Evolutionary conservation across 2,113 vertebrate genomes (phyloP), one percentile per base, ranked within the genome.

Genomic region (Cryptotis parvus): DNA sequence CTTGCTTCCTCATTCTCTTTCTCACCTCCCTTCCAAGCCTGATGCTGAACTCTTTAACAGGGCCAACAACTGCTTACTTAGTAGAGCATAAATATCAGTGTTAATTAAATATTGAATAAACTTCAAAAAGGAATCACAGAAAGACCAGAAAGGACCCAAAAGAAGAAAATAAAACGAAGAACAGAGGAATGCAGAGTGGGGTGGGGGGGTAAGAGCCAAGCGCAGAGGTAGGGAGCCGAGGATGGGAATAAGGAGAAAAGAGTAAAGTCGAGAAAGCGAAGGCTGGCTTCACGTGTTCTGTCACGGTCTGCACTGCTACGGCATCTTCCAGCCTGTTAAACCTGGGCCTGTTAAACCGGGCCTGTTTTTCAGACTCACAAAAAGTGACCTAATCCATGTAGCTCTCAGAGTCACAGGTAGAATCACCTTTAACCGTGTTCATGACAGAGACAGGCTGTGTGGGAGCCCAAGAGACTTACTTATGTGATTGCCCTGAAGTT

Each of bases 361-460:
- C 41, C 35, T 65, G 2, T 16, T 29, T 68, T 78, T 90, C 31
- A 58, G 24, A 18, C 18, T 76, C 22, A 24, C 52, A 22, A 18
- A 77, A 84, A 81, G 39, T 92, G 88, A 68, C 18, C 61, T 35
- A 27, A 52, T 15, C 58, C 20, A 70, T 3, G 0, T 20, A 8
- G 31, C 20, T 83, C 68, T 69, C 84, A 90, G 63, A 76, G 26
- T 90, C 55, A 76, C 22, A 61, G 45, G 79, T 61, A 45, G 18
- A 94, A 74, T 41, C 68, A 20, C 29, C 29, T 91, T 90, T 75
- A 55, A 90, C 76, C 76, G 26, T 11, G 76, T 55, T 27, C 27
- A 10, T 37, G 27, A 12, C 8, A 29, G 61, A 87, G n/a, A 58
- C n/a, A 18, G 20, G 26, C 6, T 61, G 0, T 84, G 39, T 35